phyloP scores from a whole-genome alignment of 2,797 vertebrate genomes.

The Ara ararauna region DNA sequence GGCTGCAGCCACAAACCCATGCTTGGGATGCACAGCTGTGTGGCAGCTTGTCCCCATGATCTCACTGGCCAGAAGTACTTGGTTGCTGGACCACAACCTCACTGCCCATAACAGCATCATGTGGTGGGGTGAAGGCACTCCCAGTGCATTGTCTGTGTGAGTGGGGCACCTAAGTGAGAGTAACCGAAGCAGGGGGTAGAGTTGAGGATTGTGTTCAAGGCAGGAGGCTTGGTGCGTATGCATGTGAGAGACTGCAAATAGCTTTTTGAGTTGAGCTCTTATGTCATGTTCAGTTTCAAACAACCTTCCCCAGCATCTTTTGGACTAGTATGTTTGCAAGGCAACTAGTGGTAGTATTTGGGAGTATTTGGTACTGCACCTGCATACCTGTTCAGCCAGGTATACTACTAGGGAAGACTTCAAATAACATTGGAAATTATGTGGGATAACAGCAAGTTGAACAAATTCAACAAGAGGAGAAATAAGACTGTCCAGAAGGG shows the following conservation, averaged over 20 bases:
- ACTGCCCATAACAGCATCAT: accelerated
- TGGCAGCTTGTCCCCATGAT: not conserved
- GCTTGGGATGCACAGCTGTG: not conserved
- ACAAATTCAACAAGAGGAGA: not conserved
- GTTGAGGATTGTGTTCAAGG: not conserved
- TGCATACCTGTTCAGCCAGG: not conserved
- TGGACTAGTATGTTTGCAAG: not conserved
- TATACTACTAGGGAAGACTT: not conserved
- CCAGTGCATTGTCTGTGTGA: not conserved
- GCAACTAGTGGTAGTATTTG: not conserved
- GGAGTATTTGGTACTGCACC: not conserved
- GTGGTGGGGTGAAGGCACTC: not conserved
- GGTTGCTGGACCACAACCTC: not conserved
- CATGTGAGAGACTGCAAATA: not conserved
- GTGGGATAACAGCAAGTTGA: not conserved
- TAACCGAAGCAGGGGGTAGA: not conserved
- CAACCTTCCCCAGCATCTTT: not conserved
- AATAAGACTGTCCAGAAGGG: not conserved
- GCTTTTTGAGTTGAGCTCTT: not conserved
- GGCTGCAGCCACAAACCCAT: accelerated
- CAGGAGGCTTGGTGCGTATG: not conserved
- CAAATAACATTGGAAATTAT: not conserved
- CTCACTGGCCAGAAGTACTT: not conserved
- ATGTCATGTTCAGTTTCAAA: not conserved
- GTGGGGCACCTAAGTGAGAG: not conserved